A percentile compares a stretch with the other conserved stretches of the same genome.
Conservation (phyloP, 2,113 vertebrate species). For the Oryzias javanicus region DNA sequence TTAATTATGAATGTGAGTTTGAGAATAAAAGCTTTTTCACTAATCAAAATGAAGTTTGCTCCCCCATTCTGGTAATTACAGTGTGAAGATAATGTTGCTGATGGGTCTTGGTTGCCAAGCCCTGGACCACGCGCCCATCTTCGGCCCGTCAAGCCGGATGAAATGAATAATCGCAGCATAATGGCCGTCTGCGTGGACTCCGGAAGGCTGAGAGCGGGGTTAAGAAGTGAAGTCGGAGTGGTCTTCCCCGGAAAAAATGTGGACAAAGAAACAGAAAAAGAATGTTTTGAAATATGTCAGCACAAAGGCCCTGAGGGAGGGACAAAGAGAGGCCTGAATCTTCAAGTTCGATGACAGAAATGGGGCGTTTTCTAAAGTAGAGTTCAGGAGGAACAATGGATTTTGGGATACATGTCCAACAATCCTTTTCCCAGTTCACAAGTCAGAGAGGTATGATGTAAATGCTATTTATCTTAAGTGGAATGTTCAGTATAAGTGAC, state of each 20-base stretch:
- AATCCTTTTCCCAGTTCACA: too few species aligned
- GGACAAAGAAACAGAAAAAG: constrained; percentile 32
- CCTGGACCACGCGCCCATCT: constrained; percentile 42
- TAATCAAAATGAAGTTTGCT: constrained; percentile 87
- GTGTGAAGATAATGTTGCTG: constrained; percentile 79
- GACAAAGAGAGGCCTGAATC: constrained; percentile 19
- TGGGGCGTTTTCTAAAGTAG: background rate
- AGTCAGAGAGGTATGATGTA: too few species aligned
- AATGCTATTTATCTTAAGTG: too few species aligned
- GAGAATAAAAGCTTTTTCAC: constrained; percentile 90
- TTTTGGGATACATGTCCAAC: background rate
- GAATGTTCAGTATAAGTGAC: too few species aligned
- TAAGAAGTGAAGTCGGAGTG: constrained; percentile 26
- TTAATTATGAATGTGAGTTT: constrained; percentile 98
- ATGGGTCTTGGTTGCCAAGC: constrained; percentile 65
- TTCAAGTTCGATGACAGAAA: constrained; percentile 3
- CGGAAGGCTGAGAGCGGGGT: constrained; percentile 27
- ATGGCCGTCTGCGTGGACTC: constrained; percentile 22
- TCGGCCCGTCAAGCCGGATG: constrained; percentile 52
- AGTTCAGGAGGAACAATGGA: background rate
- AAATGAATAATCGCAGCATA: constrained; percentile 49
- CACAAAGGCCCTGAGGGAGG: constrained; percentile 10
- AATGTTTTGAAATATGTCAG: constrained; percentile 20
- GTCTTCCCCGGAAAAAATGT: constrained; percentile 9
- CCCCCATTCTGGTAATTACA: constrained; percentile 82